Percentiles rank a stretch among this genome's conserved stretches.
phyloP scores from a whole-genome alignment of 2,888 invertebrate genomes.

The Diaphora mendica region DNA sequence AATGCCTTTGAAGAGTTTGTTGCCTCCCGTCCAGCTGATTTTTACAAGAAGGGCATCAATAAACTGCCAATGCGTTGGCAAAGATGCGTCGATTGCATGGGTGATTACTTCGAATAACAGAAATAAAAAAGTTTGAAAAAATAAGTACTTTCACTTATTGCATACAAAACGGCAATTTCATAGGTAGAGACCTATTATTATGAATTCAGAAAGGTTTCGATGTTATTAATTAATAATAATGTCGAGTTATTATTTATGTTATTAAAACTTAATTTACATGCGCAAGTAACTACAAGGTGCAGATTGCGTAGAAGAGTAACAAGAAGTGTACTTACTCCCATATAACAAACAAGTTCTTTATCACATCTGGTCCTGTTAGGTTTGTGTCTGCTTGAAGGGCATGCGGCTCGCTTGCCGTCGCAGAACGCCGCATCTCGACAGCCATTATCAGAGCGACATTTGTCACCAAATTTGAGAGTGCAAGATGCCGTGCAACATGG shows the following conservation, averaged over 20 bases:
- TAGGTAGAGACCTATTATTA: no score
- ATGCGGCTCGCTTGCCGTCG: conserved; percentile 94
- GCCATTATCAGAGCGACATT: conserved; percentile 97
- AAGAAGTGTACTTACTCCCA: conserved; percentile 91
- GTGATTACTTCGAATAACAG: no score
- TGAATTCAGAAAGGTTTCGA: neutral
- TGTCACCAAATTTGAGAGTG: conserved; percentile 93
- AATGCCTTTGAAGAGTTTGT: no score
- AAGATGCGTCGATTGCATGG: no score
- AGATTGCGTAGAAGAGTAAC: neutral
- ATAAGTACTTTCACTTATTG: no score
- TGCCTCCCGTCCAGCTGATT: no score
- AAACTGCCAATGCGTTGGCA: no score
- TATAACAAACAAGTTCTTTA: conserved; percentile 98
- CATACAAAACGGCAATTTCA: no score
- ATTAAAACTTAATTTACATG: neutral
- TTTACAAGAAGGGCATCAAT: no score
- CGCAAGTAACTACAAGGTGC: neutral
- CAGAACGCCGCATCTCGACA: conserved; percentile 97
- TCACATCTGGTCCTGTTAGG: conserved; percentile 98
- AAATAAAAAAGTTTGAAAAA: no score
- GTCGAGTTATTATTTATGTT: neutral
- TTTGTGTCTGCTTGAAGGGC: conserved; percentile 96
- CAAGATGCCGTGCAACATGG: conserved; percentile 98
- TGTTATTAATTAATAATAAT: no score